Base-by-base conservation (phyloP, 2,113 vertebrate species). In the Oncorhynchus keta region DNA sequence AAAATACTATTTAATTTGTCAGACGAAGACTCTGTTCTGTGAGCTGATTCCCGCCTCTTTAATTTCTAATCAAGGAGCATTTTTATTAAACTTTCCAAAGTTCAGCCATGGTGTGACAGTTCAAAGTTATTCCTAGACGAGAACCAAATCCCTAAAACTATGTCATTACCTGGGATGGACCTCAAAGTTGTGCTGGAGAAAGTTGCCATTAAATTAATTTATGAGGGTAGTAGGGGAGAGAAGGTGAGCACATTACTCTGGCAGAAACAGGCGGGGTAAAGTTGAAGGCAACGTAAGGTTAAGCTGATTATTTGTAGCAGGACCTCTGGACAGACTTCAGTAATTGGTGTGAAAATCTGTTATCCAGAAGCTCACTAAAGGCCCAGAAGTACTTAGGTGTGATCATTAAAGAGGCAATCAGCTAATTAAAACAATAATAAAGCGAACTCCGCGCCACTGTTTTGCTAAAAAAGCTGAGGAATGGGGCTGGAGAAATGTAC, bases 221-320 rank as follows among this genome's bases (percentile, higher is more conserved):
- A 2, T 45, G 55, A 72, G 74, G 61, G 74, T 70, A 65, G 14
- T 30, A 66, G 84, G 78, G 83, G 80, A 48, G 32, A 2, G 85
- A 81, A 84, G 81, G 35, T n/a, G 3, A 73, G 85, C 85, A 86
- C 86, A 90, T 88, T 84, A 88, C 88, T 68, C 78, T 20, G n/a
- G 20, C 67, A 20, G 76, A 82, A 67, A 76, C 82, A 16, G 61
- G 75, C 75, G 82, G 79, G 81, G 79, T 85, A 75, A 87, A 88
- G 78, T 71, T 79, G 83, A 84, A 79, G 76, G 78, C 83, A 81
- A 73, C 70, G 18, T 72, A 26, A 79, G 76, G 77, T 76, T 89
- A 92, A 91, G 88, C 84, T 83, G 87, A 92, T 93, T 92, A 92
- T 84, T 91, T 82, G 73, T 87, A 84, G 84, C 76, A 85, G 84